A percentile compares a stretch with the other conserved stretches of the same genome.
Conservation (phyloP, 1,140 invertebrate species). For the Leptinotarsa lineolata region DNA sequence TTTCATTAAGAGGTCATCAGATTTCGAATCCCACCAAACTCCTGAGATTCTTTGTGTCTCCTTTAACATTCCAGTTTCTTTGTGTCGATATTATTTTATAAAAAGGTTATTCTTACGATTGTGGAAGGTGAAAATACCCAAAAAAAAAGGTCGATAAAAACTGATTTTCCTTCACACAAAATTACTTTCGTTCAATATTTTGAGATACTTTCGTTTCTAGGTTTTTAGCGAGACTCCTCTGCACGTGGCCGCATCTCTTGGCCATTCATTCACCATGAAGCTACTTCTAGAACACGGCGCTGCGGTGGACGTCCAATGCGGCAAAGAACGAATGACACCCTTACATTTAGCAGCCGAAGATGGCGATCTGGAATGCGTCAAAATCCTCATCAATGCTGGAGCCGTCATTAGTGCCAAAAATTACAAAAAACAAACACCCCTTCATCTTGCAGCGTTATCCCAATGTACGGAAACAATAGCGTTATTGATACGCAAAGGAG, state of each 20-base stretch:
- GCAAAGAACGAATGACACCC: conserved; percentile 69
- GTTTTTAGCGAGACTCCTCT: conserved; percentile 82
- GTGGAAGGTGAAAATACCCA: too few species aligned
- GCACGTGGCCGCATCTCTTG: conserved; percentile 77
- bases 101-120: too few species aligned
- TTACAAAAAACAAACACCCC: conserved; percentile 72
- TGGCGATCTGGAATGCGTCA: conserved; percentile 72
- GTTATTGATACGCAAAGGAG: conserved; percentile 64
- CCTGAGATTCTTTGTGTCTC: too few species aligned
- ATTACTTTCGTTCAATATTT: too few species aligned
- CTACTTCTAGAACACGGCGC: conserved; percentile 73
- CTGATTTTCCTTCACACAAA: too few species aligned
- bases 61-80: too few species aligned
- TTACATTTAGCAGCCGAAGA: conserved; percentile 83
- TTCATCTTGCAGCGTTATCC: conserved; percentile 77
- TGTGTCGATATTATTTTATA: too few species aligned
- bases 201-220: conserved; percentile 47
- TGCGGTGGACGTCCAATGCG: conserved; percentile 74
- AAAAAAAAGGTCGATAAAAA: too few species aligned
- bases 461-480: conserved; percentile 76
- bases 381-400: conserved; percentile 71
- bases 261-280: conserved; percentile 69
- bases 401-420: conserved; percentile 71
- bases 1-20: too few species aligned
- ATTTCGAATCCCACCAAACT: too few species aligned